Evolutionary conservation across 2,797 vertebrate species (phyloP).

Genomic region (Hozukius guyotensis): DNA sequence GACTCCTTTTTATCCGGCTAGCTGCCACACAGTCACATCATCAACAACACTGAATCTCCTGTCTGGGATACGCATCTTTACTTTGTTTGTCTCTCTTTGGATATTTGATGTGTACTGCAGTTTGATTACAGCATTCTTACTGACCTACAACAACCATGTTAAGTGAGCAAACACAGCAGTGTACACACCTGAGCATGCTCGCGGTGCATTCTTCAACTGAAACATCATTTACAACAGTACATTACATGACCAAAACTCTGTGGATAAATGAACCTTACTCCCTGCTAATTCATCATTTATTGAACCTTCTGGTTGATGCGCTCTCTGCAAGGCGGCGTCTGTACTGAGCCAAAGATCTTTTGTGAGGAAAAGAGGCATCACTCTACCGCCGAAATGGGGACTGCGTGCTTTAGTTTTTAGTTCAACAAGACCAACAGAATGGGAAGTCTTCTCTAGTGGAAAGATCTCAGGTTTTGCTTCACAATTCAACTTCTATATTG

Average conservation of each 20-base stretch:
- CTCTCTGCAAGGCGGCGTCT: too few species aligned
- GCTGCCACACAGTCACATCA: too few species aligned
- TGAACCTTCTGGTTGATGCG: too few species aligned
- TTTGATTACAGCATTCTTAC: neutral
- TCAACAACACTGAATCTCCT: too few species aligned
- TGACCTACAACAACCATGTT: neutral
- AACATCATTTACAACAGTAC: too few species aligned
- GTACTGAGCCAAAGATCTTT: neutral
- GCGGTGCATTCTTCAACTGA: too few species aligned
- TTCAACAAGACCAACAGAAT: neutral
- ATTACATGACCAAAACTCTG: too few species aligned
- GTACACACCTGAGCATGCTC: too few species aligned
- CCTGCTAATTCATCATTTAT: too few species aligned
- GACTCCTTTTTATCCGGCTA: too few species aligned
- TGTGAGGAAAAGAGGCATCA: neutral
- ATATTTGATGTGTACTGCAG: neutral
- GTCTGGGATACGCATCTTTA: neutral
- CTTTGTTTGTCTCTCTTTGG: neutral
- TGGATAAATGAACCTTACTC: too few species aligned
- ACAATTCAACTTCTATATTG: neutral
- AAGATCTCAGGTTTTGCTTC: neutral
- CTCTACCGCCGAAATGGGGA: neutral
- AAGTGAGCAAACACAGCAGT: too few species aligned
- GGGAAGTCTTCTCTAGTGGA: neutral
- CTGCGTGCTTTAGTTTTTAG: neutral